Conservation (phyloP, 1,140 invertebrate genomes). For the Euura saliciscinereae region DNA sequence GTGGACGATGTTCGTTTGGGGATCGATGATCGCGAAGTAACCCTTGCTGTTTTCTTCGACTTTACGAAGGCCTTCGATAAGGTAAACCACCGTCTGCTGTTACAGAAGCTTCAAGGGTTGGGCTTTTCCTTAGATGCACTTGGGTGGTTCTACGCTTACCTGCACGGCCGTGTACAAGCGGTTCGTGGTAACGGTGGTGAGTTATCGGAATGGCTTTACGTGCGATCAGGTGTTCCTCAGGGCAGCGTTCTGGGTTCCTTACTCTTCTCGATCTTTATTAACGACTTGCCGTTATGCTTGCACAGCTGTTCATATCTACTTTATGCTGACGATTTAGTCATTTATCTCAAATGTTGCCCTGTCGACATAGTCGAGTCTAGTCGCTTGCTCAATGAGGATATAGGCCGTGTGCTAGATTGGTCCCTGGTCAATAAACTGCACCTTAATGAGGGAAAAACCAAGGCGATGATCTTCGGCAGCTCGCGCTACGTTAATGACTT, state of each 20-base stretch:
- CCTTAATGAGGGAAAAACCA: neutral
- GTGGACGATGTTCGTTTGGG: neutral
- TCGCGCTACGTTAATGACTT: neutral
- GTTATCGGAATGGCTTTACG: too few relatives aligned
- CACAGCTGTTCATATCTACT: neutral
- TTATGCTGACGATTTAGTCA: neutral
- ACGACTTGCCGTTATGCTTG: neutral
- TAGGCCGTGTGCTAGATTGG: neutral
- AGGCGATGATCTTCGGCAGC: neutral
- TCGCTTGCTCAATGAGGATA: neutral
- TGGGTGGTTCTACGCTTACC: too few relatives aligned
- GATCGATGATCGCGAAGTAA: constrained; percentile 10
- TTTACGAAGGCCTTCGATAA: constrained; percentile 23
- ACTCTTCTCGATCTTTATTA: too few relatives aligned
- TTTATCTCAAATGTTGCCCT: neutral
- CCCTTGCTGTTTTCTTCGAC: constrained; percentile 19
- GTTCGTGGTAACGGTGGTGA: too few relatives aligned
- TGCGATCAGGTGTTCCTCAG: too few relatives aligned
- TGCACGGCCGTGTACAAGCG: too few relatives aligned
- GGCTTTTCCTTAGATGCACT: too few relatives aligned
- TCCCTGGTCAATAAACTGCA: neutral
- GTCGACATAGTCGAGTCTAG: neutral
- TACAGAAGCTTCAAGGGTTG: too few relatives aligned
- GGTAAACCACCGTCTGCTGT: constrained; percentile 11
- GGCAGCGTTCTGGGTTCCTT: too few relatives aligned